phyloP scores from a whole-genome alignment of 2,113 vertebrate genomes.

The Gobio gobio region DNA sequence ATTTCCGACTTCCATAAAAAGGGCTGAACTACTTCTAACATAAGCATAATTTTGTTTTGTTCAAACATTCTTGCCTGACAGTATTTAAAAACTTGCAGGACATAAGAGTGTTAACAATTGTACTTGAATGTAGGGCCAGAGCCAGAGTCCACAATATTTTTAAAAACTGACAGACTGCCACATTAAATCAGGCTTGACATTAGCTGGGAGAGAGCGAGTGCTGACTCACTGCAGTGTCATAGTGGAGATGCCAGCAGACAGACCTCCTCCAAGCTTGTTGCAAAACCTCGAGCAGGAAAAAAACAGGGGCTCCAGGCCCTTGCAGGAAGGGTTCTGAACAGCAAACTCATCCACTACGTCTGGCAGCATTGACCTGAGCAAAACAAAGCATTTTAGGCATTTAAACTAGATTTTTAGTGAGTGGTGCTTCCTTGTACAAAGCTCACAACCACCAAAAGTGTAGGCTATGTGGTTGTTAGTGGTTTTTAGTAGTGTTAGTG shows the following conservation, averaged over 20 bases:
- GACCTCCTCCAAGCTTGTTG: conserved; percentile 79
- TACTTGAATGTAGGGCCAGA: too few relatives aligned
- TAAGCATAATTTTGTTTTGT: neutral
- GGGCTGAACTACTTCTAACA: neutral
- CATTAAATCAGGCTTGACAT: conserved; percentile 3
- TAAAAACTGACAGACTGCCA: neutral
- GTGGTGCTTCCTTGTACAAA: neutral
- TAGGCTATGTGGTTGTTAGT: neutral
- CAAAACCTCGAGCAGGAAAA: conserved; percentile 81
- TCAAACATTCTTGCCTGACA: neutral
- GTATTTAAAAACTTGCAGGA: neutral
- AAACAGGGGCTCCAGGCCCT: conserved; percentile 77
- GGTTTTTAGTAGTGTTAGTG: neutral
- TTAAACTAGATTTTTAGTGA: neutral
- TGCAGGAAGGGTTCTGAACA: conserved; percentile 66
- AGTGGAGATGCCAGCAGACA: conserved; percentile 76
- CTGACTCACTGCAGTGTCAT: conserved; percentile 79
- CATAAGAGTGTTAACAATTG: neutral
- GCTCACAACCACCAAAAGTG: neutral
- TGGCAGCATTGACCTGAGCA: conserved; percentile 79
- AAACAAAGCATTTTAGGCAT: conserved; percentile 8
- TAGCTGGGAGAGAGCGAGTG: neutral
- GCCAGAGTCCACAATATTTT: neutral
- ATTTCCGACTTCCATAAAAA: neutral
- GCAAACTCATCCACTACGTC: conserved; percentile 79